Base-by-base conservation (phyloP, 2,888 invertebrate genomes). In the Pterostichus madidus region DNA sequence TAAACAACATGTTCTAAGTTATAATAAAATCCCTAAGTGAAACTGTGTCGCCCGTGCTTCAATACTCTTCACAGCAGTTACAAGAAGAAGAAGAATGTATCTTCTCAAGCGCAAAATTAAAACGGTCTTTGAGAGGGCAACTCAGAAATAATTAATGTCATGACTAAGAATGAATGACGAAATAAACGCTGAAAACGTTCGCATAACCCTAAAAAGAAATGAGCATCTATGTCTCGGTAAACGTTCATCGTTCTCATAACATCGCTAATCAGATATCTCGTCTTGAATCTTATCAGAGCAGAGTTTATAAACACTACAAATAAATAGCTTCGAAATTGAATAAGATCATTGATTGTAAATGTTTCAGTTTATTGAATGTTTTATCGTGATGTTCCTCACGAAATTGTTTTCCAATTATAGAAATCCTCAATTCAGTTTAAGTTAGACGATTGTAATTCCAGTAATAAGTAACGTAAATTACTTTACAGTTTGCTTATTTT, bases 81-180 rank as follows among this genome's bases (percentile, higher is more conserved):
- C 2, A 24, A 24, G 24, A 24, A 39, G 49, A n/a, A 32, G 35
- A 61, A 61, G 61, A 64, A 64, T 64, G 13, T 32, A 4, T 64
- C 64, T 5, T 35, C 13, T 13, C 64, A 64, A 35, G 64, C 64
- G 64, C 64, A 64, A 64, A 64, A 64, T 64, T 64, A 64, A 64
- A 64, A 64, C 31, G 64, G 64, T 64, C 64, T 64, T 64, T 64
- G 64, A 11, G 64, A 64, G 2, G 24, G 64, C 64, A 64, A 64
- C 64, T 64, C 35, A 35, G 32, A 64, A 64, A 64, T 64, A 64
- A 64, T 64, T 64, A 64, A 35, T 64, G 64, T 64, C 64, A 64
- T 35, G 64, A 64, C 64, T 35, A 13, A n/a, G 64, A 64, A 64
- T 35, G n/a, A 64, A 64, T 13, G 35, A 32, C n/a, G 32, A 35